Evolutionary conservation across 2,113 vertebrate species (phyloP).

Genomic region (Psittacus erithacus): DNA sequence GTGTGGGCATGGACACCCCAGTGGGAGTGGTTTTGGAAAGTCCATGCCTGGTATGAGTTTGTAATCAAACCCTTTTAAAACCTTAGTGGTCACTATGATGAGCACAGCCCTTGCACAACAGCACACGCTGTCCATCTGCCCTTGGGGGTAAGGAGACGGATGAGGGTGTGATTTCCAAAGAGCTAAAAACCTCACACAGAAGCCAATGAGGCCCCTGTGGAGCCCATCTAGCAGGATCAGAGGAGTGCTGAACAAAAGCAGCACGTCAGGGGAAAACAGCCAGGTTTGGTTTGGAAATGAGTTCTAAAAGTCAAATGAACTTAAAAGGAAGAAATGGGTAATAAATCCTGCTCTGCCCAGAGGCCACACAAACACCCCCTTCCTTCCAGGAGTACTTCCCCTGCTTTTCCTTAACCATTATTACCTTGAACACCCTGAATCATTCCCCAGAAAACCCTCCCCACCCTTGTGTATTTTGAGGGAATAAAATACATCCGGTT

Average conservation of each 20-base stretch:
- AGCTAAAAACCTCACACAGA: background rate
- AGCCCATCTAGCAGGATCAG: background rate
- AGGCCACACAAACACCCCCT: background rate
- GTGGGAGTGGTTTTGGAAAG: background rate
- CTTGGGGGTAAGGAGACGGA: rapidly evolving
- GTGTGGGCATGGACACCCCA: rapidly evolving
- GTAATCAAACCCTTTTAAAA: background rate
- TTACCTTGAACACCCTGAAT: background rate
- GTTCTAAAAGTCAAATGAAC: background rate
- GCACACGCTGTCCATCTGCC: rapidly evolving
- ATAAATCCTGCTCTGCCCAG: background rate
- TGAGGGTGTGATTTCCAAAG: background rate
- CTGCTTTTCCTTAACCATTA: background rate
- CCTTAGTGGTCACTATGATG: rapidly evolving
- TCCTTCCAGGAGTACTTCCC: background rate
- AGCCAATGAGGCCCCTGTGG: background rate
- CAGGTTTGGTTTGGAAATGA: background rate
- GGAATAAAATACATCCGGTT: background rate
- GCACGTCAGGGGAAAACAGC: background rate
- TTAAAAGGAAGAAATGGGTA: background rate
- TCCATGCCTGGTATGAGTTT: rapidly evolving
- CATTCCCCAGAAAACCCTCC: background rate
- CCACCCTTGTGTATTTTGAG: background rate
- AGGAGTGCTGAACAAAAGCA: background rate
- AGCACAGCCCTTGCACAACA: background rate